Evolutionary conservation across 2,797 vertebrate species (phyloP).

Genomic region (Chaenodraco wilsoni): DNA sequence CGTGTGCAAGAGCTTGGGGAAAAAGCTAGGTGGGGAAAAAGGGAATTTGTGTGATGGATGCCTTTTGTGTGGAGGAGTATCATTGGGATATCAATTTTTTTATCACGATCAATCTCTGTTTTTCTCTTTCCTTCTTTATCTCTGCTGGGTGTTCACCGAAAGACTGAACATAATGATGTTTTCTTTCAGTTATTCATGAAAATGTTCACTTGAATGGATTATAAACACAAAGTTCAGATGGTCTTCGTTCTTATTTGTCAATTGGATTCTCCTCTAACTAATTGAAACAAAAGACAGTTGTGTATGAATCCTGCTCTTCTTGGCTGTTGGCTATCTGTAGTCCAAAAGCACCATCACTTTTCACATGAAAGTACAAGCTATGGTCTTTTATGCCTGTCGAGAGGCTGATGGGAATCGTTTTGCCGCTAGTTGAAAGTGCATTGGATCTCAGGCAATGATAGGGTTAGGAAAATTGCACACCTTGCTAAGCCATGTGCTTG

Average conservation of each 20-base stretch:
- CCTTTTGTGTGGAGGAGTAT: background rate
- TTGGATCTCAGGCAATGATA: too few species aligned
- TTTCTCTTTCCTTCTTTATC: background rate
- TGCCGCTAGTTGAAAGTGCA: too few species aligned
- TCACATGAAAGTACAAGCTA: background rate
- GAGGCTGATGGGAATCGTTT: too few species aligned
- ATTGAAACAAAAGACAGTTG: background rate
- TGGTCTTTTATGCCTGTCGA: too few species aligned
- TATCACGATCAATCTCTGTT: background rate
- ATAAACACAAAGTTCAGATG: background rate
- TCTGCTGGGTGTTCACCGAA: background rate
- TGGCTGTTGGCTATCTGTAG: background rate
- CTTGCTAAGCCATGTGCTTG: background rate
- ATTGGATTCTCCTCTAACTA: background rate
- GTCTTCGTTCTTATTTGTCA: background rate
- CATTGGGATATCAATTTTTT: background rate
- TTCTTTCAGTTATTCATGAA: background rate
- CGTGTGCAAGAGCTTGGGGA: slow-evolving; percentile 1
- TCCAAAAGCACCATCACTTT: background rate
- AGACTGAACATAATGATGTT: background rate
- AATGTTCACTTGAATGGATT: background rate
- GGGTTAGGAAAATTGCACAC: background rate
- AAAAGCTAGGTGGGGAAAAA: background rate
- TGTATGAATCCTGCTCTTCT: background rate
- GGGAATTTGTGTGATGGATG: slow-evolving; percentile 4